Base-by-base conservation (phyloP, 2,888 invertebrate genomes). In the Mesoligia furuncula region DNA sequence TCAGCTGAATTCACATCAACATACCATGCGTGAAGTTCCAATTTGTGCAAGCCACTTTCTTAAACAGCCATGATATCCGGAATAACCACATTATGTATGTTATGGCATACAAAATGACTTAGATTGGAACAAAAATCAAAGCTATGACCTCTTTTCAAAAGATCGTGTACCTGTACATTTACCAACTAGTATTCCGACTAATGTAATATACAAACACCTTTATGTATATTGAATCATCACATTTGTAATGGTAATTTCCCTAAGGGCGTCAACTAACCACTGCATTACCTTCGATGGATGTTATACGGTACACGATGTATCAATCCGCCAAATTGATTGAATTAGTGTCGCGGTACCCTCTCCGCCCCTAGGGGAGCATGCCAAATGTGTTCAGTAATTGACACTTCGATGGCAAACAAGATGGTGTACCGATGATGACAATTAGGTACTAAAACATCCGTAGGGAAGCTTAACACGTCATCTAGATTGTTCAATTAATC, bases 241-340 rank as follows among this genome's bases (percentile, higher is more conserved):
- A 76, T 76, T 79, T 73, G 79, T 77, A 78, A 81, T 69, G 71
- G 48, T 85, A 80, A 87, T 87, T 89, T 87, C 87, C 87, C 87
- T 79, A 66, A 69, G 89, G 89, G 59, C 70, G 27, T 48, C 64
- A 59, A 75, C 74, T 62, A 84, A 87, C 84, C 76, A 54, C 84
- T 67, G 71, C 80, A 77, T 84, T 72, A 74, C 81, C 74, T 64
- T 48, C 74, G 27, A 66, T 66, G 69, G 42, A 74, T 65, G 87
- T 83, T 84, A 74, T 75, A 42, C 54, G 75, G 51, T 48, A 88
- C 80, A 78, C 73, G 69, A 77, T 88, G 81, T 87, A 88, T 89
- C 87, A 89, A 85, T 84, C 82, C 51, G 27, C 72, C 62, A 76
- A 80, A 79, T 81, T 84, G 88, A 88, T 88, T 89, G 76, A 87